Evolutionary conservation across 2,113 vertebrate genomes (phyloP).

Genomic region (Brachyistius frenatus): DNA sequence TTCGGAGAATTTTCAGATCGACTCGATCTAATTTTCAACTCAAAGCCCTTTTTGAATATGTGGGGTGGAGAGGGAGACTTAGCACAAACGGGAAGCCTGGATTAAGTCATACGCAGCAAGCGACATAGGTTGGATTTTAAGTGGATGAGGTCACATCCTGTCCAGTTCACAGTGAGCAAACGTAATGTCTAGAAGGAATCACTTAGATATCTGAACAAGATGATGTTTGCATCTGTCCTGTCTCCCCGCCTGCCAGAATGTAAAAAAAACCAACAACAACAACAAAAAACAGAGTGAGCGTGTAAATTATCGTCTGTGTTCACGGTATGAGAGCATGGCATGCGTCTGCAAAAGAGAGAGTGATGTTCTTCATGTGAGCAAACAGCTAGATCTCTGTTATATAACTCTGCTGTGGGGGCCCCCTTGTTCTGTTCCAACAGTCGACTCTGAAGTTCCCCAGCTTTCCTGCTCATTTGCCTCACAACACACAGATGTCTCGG

Average conservation of each 20-base stretch:
- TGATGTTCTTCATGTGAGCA: constrained; percentile 55
- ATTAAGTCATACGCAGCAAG: constrained; percentile 83
- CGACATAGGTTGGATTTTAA: constrained; percentile 88
- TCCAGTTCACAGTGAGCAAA: constrained; percentile 82
- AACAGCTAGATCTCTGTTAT: constrained; percentile 61
- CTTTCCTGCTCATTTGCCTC: constrained; percentile 61
- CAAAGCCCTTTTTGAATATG: constrained; percentile 14
- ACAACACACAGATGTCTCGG: constrained; percentile 72
- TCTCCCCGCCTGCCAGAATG: constrained; percentile 15
- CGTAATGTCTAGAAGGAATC: constrained; percentile 67
- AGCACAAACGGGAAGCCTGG: constrained; percentile 82
- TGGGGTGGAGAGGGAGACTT: constrained; percentile 28
- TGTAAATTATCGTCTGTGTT: constrained; percentile 35
- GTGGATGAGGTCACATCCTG: constrained; percentile 91
- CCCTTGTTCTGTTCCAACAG: constrained; percentile 68
- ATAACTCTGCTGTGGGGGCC: constrained; percentile 63
- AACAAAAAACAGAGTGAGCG: constrained; percentile 15
- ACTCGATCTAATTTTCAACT: background rate
- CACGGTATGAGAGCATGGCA: constrained; percentile 37
- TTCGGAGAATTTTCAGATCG: background rate
- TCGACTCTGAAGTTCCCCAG: constrained; percentile 68
- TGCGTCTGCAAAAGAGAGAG: constrained; percentile 52
- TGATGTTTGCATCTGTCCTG: constrained; percentile 27
- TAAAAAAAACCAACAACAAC: background rate
- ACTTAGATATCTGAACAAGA: constrained; percentile 50